Evolutionary conservation across 1,140 invertebrate genomes (phyloP), one percentile per base, ranked within the genome.

Genomic region (Zaprionus davidi): DNA sequence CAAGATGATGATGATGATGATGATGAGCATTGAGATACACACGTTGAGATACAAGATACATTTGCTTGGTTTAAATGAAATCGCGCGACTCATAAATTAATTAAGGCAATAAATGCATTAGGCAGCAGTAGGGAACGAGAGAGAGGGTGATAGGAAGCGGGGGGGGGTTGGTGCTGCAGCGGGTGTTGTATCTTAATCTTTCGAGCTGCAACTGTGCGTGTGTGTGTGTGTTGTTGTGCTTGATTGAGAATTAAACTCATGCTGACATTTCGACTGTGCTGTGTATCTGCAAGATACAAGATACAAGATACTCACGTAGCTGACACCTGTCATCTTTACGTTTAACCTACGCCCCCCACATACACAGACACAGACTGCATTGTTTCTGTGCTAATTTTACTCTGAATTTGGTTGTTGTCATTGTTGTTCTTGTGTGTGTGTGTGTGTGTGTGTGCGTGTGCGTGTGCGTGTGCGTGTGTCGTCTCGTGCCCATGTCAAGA

Each of bases 241-340:
- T 66, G 49, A 77, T 74, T 74, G 62, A 72, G 58, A 65, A 51
- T 44, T 58, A 66, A 66, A 65, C 65, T 44, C 60, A 59, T 59
- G 69, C 63, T 66, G 73, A 41, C 73, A 60, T 72, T 77, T 67
- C 9, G 69, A 49, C 70, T 76, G 56, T 26, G 67, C n/a, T 55
- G 36, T 69, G 65, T 64, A 60, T 63, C 71, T 69, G 34, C 24
- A 22, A 22, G 46, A 24, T 24, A 20, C 46, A 22, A 49, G 46
- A 22, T 60, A n/a, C 28, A 41, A 71, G 77, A 67, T 62, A 72
- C 66, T 71, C 71, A 71, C 71, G 77, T 67, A 90, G 76, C 80
- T 88, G 85, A 85, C 85, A 90, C 81, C 86, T 90, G 81, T 88
- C 85, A 88, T 88, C 85, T 88, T 85, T 88, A 84, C 81, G 85